phyloP scores from a whole-genome alignment of 2,797 vertebrate species.

The Rhinella marina region DNA sequence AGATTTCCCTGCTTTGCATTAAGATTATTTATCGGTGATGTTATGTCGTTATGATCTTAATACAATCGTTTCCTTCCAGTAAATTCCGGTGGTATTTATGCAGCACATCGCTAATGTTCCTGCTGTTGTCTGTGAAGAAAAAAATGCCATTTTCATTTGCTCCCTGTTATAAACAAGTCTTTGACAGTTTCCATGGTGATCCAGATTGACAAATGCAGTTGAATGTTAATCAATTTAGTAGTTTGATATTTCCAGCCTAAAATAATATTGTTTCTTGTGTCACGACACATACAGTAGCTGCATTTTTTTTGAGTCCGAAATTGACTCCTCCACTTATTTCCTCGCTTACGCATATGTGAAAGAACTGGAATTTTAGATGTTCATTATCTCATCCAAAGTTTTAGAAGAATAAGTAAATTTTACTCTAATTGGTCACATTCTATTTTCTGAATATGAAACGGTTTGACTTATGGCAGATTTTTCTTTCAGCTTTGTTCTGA shows the following conservation, averaged over 20 bases:
- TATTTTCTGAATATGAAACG: not conserved
- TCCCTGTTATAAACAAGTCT: not conserved
- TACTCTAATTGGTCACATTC: not conserved
- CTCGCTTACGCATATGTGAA: not conserved
- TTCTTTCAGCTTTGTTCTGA: not conserved
- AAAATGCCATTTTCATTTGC: not conserved
- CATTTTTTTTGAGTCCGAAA: not conserved
- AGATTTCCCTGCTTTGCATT: not conserved
- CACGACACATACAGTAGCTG: not conserved
- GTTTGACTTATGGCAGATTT: not conserved
- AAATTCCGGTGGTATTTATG: conserved; percentile 14
- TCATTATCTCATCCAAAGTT: not conserved
- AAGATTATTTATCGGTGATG: conserved; percentile 8
- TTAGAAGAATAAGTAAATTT: not conserved
- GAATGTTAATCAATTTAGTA: conserved; percentile 12
- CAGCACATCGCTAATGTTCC: not conserved
- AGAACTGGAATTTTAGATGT: not conserved
- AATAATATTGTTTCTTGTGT: not conserved
- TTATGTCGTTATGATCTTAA: conserved; percentile 4
- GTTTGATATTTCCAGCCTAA: not conserved
- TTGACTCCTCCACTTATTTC: not conserved
- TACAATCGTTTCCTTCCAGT: not conserved
- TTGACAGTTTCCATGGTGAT: conserved; percentile 30
- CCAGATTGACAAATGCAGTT: conserved; percentile 3
- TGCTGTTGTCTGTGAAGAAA: not conserved